Evolutionary conservation across 2,113 vertebrate genomes (phyloP).

Genomic region (Steatornis caripensis): DNA sequence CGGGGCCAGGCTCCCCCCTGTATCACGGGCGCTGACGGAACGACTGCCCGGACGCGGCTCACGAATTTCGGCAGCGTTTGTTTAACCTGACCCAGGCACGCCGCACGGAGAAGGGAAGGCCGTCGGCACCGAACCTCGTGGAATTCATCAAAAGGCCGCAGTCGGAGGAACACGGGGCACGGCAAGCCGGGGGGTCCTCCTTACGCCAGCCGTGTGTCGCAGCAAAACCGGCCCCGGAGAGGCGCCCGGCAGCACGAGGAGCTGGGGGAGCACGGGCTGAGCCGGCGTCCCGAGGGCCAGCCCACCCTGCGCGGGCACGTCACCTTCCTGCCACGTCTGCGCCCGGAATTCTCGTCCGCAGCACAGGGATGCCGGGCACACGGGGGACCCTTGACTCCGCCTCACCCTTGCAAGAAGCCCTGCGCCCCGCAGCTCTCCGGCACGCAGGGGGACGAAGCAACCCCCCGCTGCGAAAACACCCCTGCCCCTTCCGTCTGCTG

Average conservation of each 20-base stretch:
- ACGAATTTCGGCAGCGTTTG: neutral
- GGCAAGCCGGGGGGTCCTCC: too few relatives aligned
- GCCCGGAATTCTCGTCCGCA: too few relatives aligned
- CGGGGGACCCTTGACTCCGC: neutral
- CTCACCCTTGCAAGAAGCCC: neutral
- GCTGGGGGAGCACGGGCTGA: too few relatives aligned
- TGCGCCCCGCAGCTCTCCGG: neutral
- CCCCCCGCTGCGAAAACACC: neutral
- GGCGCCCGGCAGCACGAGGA: too few relatives aligned
- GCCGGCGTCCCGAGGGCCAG: neutral
- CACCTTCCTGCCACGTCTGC: too few relatives aligned
- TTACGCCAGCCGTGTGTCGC: too few relatives aligned
- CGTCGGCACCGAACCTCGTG: neutral
- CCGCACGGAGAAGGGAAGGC: neutral
- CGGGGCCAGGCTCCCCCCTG: neutral
- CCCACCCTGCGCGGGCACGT: too few relatives aligned
- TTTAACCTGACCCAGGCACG: neutral
- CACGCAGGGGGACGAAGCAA: accelerated
- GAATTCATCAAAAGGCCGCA: neutral
- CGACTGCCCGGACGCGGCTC: neutral
- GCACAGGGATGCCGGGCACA: too few relatives aligned
- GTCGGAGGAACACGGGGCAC: neutral
- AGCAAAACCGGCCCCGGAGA: too few relatives aligned
- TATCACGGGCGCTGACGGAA: neutral
- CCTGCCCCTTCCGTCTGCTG: neutral